These are phyloP conservation scores for Belgica antarctica DNA, from an alignment of 2,888 invertebrate species.

Conservation along the genomic window DNA sequence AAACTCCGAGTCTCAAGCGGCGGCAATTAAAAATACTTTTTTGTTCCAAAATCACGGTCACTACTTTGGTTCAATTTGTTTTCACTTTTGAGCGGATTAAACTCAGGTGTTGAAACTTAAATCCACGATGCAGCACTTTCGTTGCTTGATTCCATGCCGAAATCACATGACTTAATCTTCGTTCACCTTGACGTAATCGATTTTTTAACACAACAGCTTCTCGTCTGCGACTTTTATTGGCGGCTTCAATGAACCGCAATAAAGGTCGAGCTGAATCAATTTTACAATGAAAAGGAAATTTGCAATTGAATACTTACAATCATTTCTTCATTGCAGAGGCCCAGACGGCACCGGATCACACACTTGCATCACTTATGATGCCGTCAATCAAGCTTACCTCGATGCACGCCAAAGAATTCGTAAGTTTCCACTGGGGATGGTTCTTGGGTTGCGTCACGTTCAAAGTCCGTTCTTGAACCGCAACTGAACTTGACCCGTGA, in stretches of 20 bases:
- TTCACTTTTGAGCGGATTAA: not conserved
- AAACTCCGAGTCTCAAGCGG: not conserved
- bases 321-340: slow-evolving; percentile 58
- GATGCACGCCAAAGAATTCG: slow-evolving; percentile 84
- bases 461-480: too few relatives aligned
- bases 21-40: too few relatives aligned
- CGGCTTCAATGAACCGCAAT: not conserved
- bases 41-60: not conserved
- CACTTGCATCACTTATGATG: slow-evolving; percentile 85
- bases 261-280: not conserved
- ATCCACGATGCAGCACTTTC: not conserved
- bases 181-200: slow-evolving; percentile 1
- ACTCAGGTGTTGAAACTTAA: not conserved
- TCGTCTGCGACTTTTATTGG: not conserved
- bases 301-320: not conserved
- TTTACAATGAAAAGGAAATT: too few relatives aligned
- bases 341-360: slow-evolving; percentile 66
- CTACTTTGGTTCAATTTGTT: not conserved
- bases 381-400: slow-evolving; percentile 82
- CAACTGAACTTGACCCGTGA: too few relatives aligned
- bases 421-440: too few relatives aligned
- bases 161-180: slow-evolving; percentile 7
- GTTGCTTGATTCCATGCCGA: not conserved
- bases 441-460: too few relatives aligned
- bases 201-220: not conserved